Base-by-base conservation (phyloP, 2,113 vertebrate genomes). In the Pluvianellus socialis region DNA sequence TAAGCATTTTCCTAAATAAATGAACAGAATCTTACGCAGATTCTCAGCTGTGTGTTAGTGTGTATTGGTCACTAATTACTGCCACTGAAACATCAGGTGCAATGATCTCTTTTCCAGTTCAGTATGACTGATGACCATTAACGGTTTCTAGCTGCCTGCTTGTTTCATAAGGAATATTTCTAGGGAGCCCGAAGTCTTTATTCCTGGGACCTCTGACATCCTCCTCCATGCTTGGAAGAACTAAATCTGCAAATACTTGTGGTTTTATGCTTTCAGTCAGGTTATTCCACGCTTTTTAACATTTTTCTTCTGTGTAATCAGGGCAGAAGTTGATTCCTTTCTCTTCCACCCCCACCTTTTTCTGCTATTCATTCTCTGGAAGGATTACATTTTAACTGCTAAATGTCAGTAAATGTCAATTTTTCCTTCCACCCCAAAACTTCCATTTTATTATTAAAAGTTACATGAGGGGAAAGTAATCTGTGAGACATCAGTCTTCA, bases 321-420 rank as follows among this genome's bases (percentile, higher is more conserved):
- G 86, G 88, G 71, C 86, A 95, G 93, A 94, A 96, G 72, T 74
- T 88, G 76, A 79, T 93, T 94, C 58, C 58, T 55, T 94, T 90
- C 55, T 75, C 40, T 90, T 92, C 81, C 79, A 86, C 87, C 86
- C 84, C 94, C 87, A 87, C 56, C 42, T 92, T 93, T 90, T 77
- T 26, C 81, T 90, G 65, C 50, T 90, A 42, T 72, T 93, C 86
- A 65, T 93, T 84, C 63, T 87, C 71, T 94, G 87, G 90, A 94
- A 95, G 82, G 75, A 96, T 95, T 96, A 59, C 58, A 42, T 94
- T 94, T 87, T 92, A 91, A 92, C 92, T 92, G 53, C 76, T 86
- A 85, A 96, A 95, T 92, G 94, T 95, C 92, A 96, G 92, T 91
- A 95, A 97, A 97, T 95, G 96, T 93, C 85, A 92, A 50, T 83